A percentile compares a stretch with the other conserved stretches of the same genome.
These are phyloP conservation scores for Leuciscus waleckii DNA, from an alignment of 2,797 vertebrate genomes.

Conservation along the genomic window DNA sequence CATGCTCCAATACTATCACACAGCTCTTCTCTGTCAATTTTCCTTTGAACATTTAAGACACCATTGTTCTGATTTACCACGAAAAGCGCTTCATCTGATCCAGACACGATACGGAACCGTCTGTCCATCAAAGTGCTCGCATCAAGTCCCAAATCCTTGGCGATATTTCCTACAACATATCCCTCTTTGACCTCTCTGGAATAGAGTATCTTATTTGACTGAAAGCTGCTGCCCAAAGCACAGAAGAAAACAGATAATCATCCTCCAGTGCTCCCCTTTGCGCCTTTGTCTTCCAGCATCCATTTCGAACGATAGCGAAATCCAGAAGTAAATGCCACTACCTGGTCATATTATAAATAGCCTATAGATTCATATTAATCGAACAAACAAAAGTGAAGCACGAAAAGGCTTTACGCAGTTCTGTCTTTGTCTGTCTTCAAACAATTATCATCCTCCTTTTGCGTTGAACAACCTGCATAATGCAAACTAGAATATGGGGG, in stretches of 20 bases:
- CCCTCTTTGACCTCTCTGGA: slow-evolving; percentile 72
- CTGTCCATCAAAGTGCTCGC: slow-evolving; percentile 64
- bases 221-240: slow-evolving; percentile 22
- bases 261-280: slow-evolving; percentile 3
- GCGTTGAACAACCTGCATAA: neutral
- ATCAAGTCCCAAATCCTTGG: slow-evolving; percentile 79
- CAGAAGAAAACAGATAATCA: neutral
- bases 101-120: slow-evolving; percentile 77
- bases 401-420: neutral
- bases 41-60: slow-evolving; percentile 61
- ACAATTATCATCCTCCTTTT: no score
- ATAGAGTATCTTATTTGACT: slow-evolving; percentile 73
- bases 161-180: slow-evolving; percentile 77
- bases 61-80: slow-evolving; percentile 66
- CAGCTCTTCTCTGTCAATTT: slow-evolving; percentile 72
- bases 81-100: slow-evolving; percentile 67
- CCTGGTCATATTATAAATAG: neutral
- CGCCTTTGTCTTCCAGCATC: slow-evolving; percentile 37
- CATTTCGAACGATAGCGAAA: slow-evolving; percentile 21
- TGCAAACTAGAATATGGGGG: slow-evolving; percentile 1
- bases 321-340: neutral
- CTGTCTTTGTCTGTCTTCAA: neutral
- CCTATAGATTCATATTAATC: neutral
- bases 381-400: neutral
- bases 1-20: slow-evolving; percentile 66